Evolutionary conservation across 2,888 invertebrate species (phyloP).

Genomic region (Apamea epomidion): DNA sequence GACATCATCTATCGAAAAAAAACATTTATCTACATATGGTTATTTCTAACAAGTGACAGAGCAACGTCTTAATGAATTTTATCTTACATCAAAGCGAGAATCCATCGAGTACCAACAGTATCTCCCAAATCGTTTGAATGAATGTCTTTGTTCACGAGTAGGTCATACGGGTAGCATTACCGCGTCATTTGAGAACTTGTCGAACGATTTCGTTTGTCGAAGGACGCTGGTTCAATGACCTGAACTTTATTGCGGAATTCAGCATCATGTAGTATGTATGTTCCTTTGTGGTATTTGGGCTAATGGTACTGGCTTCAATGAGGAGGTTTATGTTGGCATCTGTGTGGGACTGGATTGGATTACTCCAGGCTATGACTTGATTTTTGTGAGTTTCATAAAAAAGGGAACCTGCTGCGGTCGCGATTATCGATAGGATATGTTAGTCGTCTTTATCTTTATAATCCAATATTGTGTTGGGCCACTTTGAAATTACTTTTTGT

Average conservation of each 20-base stretch:
- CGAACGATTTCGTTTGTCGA: constrained; percentile 35
- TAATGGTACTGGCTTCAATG: constrained; percentile 32
- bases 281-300: constrained; percentile 26
- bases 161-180: constrained; percentile 39
- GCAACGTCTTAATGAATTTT: not conserved
- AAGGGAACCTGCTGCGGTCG: not conserved
- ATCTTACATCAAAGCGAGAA: constrained; percentile 13
- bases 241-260: constrained; percentile 19
- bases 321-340: constrained; percentile 3
- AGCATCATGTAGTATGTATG: constrained; percentile 19
- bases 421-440: not conserved
- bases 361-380: not conserved
- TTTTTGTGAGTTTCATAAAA: not conserved
- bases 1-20: too few species aligned
- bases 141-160: constrained; percentile 57
- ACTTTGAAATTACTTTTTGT: too few species aligned
- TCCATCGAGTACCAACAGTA: constrained; percentile 21
- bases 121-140: constrained; percentile 31
- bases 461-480: too few species aligned
- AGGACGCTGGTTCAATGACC: constrained; percentile 42
- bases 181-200: constrained; percentile 38
- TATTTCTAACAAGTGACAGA: not conserved
- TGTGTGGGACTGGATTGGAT: not conserved
- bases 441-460: not conserved
- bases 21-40: not conserved